Base-by-base conservation (phyloP, 2,797 vertebrate species). In the Coregonus sp. region DNA sequence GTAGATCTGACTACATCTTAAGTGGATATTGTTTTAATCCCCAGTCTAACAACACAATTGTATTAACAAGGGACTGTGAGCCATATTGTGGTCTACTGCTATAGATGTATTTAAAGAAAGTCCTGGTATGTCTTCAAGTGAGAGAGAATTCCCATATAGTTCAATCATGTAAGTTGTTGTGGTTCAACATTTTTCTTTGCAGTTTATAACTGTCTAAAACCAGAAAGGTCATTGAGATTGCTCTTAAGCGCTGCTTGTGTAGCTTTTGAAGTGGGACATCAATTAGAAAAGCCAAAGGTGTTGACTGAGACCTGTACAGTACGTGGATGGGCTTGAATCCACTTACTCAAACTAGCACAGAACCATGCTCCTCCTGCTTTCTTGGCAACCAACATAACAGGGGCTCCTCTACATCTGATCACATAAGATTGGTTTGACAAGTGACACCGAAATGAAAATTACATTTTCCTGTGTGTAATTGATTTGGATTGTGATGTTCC, bases 281-380 rank as follows among this genome's bases (percentile, higher is more conserved):
- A 78, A 65, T 47, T 35, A 2, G 31, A 14, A 50, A 78, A 11
- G 76, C 78, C 70, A 61, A 87, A 89, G 88, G 88, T 90, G 83
- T 83, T 65, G 59, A 73, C 70, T 74, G 18, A 20, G 80, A 68
- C 40, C 37, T 40, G 14, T 70, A 70, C 65, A 85, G 65, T 87
- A 78, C 78, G 76, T 75, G 85, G 75, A 84, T 83, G 84, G 81
- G 73, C 79, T 78, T 84, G 72, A 90, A 92, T 91, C 89, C 47
- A 40, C 85, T 92, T 91, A 91, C 78, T 82, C 75, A 79, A 81
- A 85, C 77, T 33, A 77, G 54, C 78, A 66, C 80, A 80, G 81
- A 89, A 83, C 83, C 31, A 51, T 88, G 89, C 90, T 89, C 90
- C 20, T 89, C 79, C 85, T 85, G 85, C 77, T 84, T 87, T 84